Percentiles rank a stretch among this genome's conserved stretches.
These are phyloP conservation scores for Nicator chloris DNA, from an alignment of 2,113 vertebrate genomes.

Conservation along the genomic window DNA sequence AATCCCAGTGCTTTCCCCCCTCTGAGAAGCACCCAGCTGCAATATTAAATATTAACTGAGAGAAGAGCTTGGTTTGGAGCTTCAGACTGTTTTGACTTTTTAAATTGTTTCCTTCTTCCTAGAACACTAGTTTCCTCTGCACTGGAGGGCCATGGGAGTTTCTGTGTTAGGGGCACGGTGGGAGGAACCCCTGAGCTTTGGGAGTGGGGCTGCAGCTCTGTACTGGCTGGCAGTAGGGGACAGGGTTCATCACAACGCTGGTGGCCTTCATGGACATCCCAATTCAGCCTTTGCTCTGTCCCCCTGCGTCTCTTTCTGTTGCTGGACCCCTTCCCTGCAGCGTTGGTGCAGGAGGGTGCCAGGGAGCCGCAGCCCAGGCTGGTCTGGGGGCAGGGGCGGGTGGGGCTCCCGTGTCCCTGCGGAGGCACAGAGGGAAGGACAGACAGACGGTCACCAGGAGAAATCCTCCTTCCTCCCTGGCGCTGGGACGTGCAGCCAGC, in stretches of 20 bases:
- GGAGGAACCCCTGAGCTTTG: background rate
- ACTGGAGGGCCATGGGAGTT: background rate
- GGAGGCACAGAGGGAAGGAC: background rate
- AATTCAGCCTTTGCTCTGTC: background rate
- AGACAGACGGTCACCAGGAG: conserved; percentile 32
- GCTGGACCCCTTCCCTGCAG: background rate
- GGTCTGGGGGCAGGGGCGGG: background rate
- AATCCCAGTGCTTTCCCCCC: background rate
- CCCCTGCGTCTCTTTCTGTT: background rate
- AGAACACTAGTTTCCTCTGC: background rate
- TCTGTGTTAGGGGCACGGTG: background rate
- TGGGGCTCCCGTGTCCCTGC: background rate
- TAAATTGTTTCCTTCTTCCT: background rate
- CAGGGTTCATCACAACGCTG: background rate
- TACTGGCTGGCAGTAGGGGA: background rate
- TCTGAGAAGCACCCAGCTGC: background rate
- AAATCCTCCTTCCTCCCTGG: background rate
- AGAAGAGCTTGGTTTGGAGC: background rate
- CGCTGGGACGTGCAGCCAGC: background rate
- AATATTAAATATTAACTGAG: conserved; percentile 60
- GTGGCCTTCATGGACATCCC: background rate
- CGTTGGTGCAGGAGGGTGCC: background rate
- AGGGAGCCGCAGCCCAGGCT: background rate
- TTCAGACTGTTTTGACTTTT: background rate
- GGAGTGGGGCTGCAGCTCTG: background rate